These are phyloP conservation scores for Eueides isabella DNA, from an alignment of 1,140 invertebrate species.

Conservation along the genomic window DNA sequence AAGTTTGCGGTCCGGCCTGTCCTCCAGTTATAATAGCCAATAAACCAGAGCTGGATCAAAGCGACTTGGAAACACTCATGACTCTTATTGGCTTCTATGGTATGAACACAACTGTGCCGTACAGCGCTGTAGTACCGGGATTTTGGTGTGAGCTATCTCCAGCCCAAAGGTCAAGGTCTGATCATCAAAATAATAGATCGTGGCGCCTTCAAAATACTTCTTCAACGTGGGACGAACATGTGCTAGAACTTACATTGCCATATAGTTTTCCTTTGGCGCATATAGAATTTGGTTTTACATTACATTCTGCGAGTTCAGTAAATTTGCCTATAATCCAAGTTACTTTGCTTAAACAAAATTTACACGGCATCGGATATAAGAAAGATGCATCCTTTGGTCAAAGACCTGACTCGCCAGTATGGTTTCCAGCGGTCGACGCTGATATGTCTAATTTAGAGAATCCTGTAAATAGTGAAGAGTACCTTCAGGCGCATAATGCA, in stretches of 20 bases:
- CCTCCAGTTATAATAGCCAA: conserved; percentile 71
- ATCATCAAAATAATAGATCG: conserved; percentile 91
- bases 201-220: conserved; percentile 94
- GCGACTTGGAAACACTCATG: conserved; percentile 70
- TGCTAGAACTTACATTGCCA: conserved; percentile 94
- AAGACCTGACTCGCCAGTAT: conserved; percentile 84
- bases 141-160: conserved; percentile 97
- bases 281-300: conserved; percentile 92
- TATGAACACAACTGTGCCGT: conserved; percentile 85
- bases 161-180: conserved; percentile 91
- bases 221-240: conserved; percentile 95
- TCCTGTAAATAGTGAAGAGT: conserved; percentile 90
- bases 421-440: conserved; percentile 81
- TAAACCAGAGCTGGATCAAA: conserved; percentile 66
- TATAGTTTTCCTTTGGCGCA: conserved; percentile 90
- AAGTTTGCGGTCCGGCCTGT: conserved; percentile 80
- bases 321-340: conserved; percentile 87
- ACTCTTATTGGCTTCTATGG: conserved; percentile 71
- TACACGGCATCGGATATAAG: conserved; percentile 86
- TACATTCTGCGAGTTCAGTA: conserved; percentile 87
- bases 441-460: conserved; percentile 85
- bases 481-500: conserved; percentile 92
- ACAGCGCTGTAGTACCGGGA: conserved; percentile 93
- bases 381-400: conserved; percentile 75
- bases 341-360: conserved; percentile 92